Percentiles rank a stretch among this genome's conserved stretches.
phyloP scores from a whole-genome alignment of 2,888 invertebrate species.

The Tetropium fuscum region DNA sequence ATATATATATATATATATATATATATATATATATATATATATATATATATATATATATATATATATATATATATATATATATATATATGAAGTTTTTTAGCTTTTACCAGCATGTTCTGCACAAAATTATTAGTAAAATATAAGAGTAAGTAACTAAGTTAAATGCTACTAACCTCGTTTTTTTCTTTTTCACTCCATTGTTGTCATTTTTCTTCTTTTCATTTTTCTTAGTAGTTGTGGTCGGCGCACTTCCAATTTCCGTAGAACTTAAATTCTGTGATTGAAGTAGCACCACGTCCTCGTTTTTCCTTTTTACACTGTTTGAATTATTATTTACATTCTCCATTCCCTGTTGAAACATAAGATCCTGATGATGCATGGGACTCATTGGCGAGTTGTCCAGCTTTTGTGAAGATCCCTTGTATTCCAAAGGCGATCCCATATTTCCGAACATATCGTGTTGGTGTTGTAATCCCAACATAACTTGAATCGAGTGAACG shows the following conservation, averaged over 20 bases:
- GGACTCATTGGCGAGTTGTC: slow-evolving; percentile 61
- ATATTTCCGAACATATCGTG: slow-evolving; percentile 65
- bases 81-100: too few relatives aligned
- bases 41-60: too few relatives aligned
- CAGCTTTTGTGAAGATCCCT: slow-evolving; percentile 66
- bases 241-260: slow-evolving; percentile 60
- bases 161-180: slow-evolving; percentile 84
- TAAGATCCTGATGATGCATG: slow-evolving; percentile 64
- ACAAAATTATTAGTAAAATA: too few relatives aligned
- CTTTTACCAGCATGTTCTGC: too few relatives aligned
- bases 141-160: too few relatives aligned
- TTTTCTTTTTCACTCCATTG: slow-evolving; percentile 91
- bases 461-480: slow-evolving; percentile 73
- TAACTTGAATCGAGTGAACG: slow-evolving; percentile 76
- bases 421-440: slow-evolving; percentile 65
- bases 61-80: too few relatives aligned
- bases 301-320: slow-evolving; percentile 60
- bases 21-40: too few relatives aligned
- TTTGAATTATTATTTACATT: slow-evolving; percentile 50
- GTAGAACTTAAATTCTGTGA: slow-evolving; percentile 65
- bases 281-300: slow-evolving; percentile 64
- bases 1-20: too few relatives aligned
- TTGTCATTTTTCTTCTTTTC: slow-evolving; percentile 87
- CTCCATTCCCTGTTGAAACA: slow-evolving; percentile 59
- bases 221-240: slow-evolving; percentile 71